Evolutionary conservation across 2,888 invertebrate genomes (phyloP), one percentile per base, ranked within the genome.

Genomic region (Mythimna ferrago): DNA sequence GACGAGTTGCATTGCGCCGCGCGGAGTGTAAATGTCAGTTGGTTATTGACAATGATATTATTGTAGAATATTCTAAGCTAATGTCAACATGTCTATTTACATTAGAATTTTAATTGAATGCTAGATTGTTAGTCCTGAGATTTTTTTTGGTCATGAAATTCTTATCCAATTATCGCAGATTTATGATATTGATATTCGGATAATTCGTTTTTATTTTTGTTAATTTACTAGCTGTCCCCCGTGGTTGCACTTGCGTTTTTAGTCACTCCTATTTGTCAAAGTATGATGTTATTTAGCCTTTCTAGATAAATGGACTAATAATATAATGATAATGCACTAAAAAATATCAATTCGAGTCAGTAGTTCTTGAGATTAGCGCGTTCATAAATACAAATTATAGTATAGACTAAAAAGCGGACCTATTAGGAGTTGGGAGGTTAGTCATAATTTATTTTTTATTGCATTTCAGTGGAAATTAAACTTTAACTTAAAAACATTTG

Each of bases 1-100:
- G 76, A 70, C 80, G 21, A 64, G 26, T 67, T 11, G 4, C 56
- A 58, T 70, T n/a, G 57, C 66, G 63, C 21, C 80, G 76, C 76
- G 69, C 6, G 1, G 51, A 4, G 66, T 54, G n/a, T 60, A 75
- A 66, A 83, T 83, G 75, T 78, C 69, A 80, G 51, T 9, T 32
- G 19, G 32, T 35, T 67, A 62, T 62, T 58, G 77, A 53, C 19
- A 67, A n/a, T n/a, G 14, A 35, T 16, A 26, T 77, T 44, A 14
- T 21, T 38, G 26, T 16, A 32, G 56, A 19, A 56, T 48, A 38
- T 41, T 56, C 38, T 26, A 56, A 21, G n/a, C 60, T 38, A 41
- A 41, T n/a, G 7, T 41, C n/a, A 21, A 44, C 21, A 38, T 3
- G 5, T 35, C 38, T 11, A 41, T 60, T 60, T n/a, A n/a, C 1